phyloP scores from a whole-genome alignment of 2,888 invertebrate species.

The Dynastes hyllus region DNA sequence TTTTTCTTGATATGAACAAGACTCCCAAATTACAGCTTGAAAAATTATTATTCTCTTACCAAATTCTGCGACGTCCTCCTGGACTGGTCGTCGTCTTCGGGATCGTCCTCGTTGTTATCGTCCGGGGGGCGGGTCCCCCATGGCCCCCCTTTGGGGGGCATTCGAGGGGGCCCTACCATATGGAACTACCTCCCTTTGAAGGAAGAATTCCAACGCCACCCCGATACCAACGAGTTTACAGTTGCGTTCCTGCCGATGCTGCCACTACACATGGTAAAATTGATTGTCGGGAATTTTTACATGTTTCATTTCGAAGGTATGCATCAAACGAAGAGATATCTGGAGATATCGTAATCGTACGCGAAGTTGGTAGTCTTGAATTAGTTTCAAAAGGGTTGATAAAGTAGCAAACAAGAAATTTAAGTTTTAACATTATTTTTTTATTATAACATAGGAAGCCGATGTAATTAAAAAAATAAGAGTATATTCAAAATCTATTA shows the following conservation, averaged over 20 bases:
- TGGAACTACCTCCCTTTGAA: slow-evolving; percentile 54
- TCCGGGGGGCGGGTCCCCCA: too few relatives aligned
- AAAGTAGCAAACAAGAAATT: too few relatives aligned
- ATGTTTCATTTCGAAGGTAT: too few relatives aligned
- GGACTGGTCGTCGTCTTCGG: slow-evolving; percentile 73
- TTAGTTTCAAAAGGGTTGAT: too few relatives aligned
- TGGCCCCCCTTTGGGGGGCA: slow-evolving; percentile 73
- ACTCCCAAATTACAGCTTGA: not conserved
- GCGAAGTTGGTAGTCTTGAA: too few relatives aligned
- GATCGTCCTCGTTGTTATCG: slow-evolving; percentile 72
- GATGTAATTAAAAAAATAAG: too few relatives aligned
- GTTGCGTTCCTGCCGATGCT: slow-evolving; percentile 31
- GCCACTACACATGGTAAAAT: not conserved
- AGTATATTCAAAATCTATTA: too few relatives aligned
- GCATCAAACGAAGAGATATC: too few relatives aligned
- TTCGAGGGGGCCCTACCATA: slow-evolving; percentile 72
- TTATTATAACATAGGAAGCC: too few relatives aligned
- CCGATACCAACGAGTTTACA: slow-evolving; percentile 40
- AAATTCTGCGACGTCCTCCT: slow-evolving; percentile 74
- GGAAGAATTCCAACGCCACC: slow-evolving; percentile 41
- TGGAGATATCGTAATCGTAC: too few relatives aligned
- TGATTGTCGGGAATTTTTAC: slow-evolving; percentile 4
- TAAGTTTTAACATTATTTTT: too few relatives aligned
- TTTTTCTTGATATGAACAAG: not conserved
- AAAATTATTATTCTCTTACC: slow-evolving; percentile 68